A percentile compares a stretch with the other conserved stretches of the same genome.
Conservation (phyloP, 1,140 invertebrate genomes). For the Heterodera schachtii region DNA sequence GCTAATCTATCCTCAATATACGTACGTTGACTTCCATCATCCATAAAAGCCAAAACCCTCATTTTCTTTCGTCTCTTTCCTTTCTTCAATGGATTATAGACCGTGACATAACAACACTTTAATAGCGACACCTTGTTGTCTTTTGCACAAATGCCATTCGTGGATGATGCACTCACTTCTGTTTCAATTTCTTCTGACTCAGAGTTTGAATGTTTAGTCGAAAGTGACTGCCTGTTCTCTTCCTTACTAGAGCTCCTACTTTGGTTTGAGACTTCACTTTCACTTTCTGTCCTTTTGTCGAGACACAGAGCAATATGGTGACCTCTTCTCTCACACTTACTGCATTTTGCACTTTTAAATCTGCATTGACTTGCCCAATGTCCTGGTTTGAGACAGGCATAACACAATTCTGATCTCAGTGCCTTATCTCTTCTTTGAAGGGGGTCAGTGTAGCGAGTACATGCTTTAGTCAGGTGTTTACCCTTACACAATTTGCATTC, state of each 20-base stretch:
- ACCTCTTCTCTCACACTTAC: not conserved
- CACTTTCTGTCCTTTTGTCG: not conserved
- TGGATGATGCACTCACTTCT: not conserved
- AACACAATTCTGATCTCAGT: not conserved
- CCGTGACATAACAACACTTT: not conserved
- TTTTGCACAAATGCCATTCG: not conserved
- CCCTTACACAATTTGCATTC: not conserved
- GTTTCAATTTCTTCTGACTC: not conserved
- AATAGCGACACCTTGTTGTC: conserved; percentile 6
- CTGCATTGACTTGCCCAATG: not conserved
- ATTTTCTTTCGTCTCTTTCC: not conserved
- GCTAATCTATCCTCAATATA: not conserved
- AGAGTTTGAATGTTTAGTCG: too few species aligned
- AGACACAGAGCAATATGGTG: not conserved
- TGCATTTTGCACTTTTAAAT: not conserved
- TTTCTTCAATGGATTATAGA: conserved; percentile 6
- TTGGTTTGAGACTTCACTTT: not conserved
- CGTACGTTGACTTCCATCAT: not conserved
- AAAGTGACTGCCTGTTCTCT: too few species aligned
- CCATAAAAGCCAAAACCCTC: not conserved
- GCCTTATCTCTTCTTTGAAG: too few species aligned
- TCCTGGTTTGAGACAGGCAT: not conserved
- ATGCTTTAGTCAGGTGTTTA: not conserved
- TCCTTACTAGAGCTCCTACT: not conserved
- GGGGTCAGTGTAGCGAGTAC: too few species aligned